Evolutionary conservation across 2,888 invertebrate species (phyloP).

Genomic region (Dioctria rufipes): DNA sequence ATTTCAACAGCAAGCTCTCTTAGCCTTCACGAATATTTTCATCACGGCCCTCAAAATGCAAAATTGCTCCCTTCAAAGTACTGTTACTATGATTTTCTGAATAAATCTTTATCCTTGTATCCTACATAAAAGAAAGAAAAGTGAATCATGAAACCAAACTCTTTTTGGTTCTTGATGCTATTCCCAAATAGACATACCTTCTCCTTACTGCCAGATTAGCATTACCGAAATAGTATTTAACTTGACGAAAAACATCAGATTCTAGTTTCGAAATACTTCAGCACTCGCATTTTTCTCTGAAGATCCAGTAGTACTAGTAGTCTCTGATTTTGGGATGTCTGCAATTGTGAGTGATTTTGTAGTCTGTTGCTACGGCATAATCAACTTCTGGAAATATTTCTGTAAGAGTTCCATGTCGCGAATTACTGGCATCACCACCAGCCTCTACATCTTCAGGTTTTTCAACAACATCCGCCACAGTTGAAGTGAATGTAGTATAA

Average conservation of each 20-base stretch:
- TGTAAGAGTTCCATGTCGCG: no score
- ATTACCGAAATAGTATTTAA: constrained; percentile 84
- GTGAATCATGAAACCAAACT: not conserved
- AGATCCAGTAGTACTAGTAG: no score
- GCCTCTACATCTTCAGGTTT: no score
- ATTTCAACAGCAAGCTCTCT: constrained; percentile 70
- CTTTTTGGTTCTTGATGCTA: no score
- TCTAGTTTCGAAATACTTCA: constrained; percentile 71
- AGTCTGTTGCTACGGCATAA: no score
- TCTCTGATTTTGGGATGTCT: no score
- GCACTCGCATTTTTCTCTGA: constrained; percentile 75
- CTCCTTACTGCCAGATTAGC: constrained; percentile 81
- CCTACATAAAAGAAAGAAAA: constrained; percentile 72
- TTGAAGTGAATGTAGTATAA: no score
- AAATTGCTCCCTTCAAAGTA: constrained; percentile 81
- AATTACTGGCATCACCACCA: no score
- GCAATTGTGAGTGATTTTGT: no score
- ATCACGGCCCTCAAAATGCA: constrained; percentile 79
- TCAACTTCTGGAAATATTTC: no score
- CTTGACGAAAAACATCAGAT: constrained; percentile 78
- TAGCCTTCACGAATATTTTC: constrained; percentile 80
- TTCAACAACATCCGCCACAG: no score
- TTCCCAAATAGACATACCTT: constrained; percentile 65
- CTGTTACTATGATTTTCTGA: constrained; percentile 80
- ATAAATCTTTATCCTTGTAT: constrained; percentile 77